Evolutionary conservation across 53 echinoderm and acorn worm genomes (phyloP).

Genomic region (Hippasteria phrygiana): DNA sequence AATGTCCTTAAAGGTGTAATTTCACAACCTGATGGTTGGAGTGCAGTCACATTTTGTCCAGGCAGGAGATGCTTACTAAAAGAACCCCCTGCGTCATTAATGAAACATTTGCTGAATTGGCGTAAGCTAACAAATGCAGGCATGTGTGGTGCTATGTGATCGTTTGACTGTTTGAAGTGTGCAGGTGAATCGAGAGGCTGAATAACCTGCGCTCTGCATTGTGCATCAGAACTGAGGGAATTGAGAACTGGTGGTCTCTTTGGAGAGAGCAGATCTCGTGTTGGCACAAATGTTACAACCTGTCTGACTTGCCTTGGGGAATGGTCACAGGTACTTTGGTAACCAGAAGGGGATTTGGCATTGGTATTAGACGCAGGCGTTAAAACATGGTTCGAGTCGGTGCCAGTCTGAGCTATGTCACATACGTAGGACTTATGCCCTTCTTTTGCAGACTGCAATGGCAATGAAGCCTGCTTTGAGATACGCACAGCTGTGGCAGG

Average conservation of each 20-base stretch:
- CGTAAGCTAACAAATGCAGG: background rate
- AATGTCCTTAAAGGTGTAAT: background rate
- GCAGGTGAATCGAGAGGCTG: background rate
- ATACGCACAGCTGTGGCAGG: background rate
- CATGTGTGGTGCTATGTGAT: background rate
- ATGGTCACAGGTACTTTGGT: background rate
- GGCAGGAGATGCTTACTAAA: background rate
- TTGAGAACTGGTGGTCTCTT: background rate
- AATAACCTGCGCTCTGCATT: background rate
- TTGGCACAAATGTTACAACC: slow-evolving; percentile 30
- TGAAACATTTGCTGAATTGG: background rate
- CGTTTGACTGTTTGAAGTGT: background rate
- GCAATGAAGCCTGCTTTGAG: background rate
- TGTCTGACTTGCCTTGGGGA: slow-evolving; percentile 2
- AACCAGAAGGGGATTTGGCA: background rate
- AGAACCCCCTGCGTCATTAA: background rate
- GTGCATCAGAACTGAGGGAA: background rate
- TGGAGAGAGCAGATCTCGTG: background rate
- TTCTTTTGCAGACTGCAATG: slow-evolving; percentile 18
- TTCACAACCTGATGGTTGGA: background rate
- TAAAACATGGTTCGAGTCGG: background rate
- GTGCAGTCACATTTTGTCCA: background rate
- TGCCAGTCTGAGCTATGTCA: background rate
- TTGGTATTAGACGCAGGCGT: background rate
- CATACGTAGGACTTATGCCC: background rate